These are phyloP conservation scores for Acrobasis consociella DNA, from an alignment of 2,888 invertebrate species.

Conservation along the genomic window DNA sequence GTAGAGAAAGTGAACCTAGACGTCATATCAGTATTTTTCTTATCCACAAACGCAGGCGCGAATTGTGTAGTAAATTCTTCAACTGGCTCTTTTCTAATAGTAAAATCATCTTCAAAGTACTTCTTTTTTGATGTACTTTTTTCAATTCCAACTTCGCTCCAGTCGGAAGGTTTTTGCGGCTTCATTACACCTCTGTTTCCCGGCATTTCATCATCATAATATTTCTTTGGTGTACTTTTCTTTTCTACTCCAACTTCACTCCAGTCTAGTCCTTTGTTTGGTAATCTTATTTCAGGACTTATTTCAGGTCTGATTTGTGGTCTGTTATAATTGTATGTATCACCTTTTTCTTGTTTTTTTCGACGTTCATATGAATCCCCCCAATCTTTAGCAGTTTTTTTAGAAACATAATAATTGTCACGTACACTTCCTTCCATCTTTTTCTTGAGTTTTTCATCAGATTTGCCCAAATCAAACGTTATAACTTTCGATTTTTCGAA, in stretches of 20 bases:
- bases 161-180: neutral
- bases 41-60: neutral
- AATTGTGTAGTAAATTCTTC: neutral
- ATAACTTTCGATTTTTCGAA: neutral
- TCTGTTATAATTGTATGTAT: neutral
- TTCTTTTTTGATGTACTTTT: neutral
- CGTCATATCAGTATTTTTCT: neutral
- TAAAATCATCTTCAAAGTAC: neutral
- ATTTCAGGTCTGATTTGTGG: no score
- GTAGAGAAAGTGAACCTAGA: neutral
- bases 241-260: neutral
- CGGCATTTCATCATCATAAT: neutral
- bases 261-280: neutral
- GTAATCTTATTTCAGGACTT: neutral
- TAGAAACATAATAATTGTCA: neutral
- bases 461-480: neutral
- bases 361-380: neutral
- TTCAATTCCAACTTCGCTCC: neutral
- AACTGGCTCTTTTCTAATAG: neutral
- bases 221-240: neutral
- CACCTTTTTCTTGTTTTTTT: neutral
- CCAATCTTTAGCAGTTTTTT: constrained; percentile 7
- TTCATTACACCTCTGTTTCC: neutral
- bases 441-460: neutral
- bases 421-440: neutral